Conservation (phyloP, 1,140 invertebrate species). For the Rhagoletis zephyria region DNA sequence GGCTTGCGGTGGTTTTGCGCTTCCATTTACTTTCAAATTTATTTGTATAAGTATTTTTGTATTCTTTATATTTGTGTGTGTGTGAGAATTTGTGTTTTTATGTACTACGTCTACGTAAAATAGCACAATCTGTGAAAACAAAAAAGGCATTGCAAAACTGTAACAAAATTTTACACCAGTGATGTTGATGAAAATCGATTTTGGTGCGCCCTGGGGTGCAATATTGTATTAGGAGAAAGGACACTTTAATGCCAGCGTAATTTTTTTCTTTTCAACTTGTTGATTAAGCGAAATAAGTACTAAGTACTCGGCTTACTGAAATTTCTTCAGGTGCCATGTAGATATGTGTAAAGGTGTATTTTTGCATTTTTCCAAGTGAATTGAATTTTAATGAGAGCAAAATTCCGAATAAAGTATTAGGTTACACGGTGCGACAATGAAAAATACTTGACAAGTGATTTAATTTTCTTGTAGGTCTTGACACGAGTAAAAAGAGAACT, state of each 20-base stretch:
- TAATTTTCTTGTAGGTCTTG: too few relatives aligned
- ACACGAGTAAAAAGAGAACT: too few relatives aligned
- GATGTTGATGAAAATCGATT: not conserved
- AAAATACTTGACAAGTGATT: too few relatives aligned
- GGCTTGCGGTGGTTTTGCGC: not conserved
- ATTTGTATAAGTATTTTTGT: too few relatives aligned
- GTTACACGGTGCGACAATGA: too few relatives aligned
- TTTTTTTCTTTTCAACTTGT: not conserved
- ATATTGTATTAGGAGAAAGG: not conserved
- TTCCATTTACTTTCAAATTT: not conserved
- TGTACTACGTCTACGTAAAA: not conserved
- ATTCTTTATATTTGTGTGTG: too few relatives aligned
- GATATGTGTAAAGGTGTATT: too few relatives aligned
- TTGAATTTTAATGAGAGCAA: too few relatives aligned
- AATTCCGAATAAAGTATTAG: too few relatives aligned
- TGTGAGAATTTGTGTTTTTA: not conserved
- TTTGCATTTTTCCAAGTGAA: too few relatives aligned
- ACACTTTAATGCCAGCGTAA: not conserved
- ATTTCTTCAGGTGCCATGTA: not conserved
- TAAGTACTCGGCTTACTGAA: not conserved
- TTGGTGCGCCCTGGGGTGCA: not conserved
- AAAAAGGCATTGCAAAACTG: not conserved
- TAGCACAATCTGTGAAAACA: not conserved
- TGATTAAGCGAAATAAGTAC: not conserved
- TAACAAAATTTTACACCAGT: not conserved